Evolutionary conservation across 2,113 vertebrate genomes (phyloP).

Genomic region (Mola mola): DNA sequence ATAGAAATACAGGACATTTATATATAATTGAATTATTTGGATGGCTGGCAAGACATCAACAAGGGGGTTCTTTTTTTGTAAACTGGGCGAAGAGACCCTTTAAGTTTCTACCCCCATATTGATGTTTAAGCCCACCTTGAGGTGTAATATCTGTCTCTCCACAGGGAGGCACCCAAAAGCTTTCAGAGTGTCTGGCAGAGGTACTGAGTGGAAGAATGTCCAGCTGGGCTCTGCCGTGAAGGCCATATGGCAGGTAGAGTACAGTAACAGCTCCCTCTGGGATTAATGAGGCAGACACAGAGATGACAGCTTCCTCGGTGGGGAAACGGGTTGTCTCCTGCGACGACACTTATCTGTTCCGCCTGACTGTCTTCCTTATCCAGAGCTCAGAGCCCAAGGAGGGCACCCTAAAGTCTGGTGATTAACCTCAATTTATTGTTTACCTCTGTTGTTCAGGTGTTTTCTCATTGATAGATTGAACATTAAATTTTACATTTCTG

Average conservation of each 20-base stretch:
- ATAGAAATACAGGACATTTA: too few relatives aligned
- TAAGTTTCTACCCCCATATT: not conserved
- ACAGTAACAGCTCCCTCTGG: conserved; percentile 71
- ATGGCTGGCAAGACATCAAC: too few relatives aligned
- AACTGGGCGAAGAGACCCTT: conserved; percentile 5
- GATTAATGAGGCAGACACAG: conserved; percentile 62
- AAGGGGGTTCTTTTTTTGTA: not conserved
- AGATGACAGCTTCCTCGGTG: conserved; percentile 68
- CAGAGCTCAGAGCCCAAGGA: conserved; percentile 35
- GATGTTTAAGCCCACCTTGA: conserved; percentile 17
- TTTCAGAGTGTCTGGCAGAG: conserved; percentile 77
- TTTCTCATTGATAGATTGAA: too few relatives aligned
- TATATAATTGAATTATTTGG: too few relatives aligned
- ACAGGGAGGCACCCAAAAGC: conserved; percentile 83
- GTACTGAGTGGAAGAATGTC: conserved; percentile 72
- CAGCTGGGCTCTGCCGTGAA: conserved; percentile 75
- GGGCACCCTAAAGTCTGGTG: not conserved
- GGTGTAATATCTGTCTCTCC: conserved; percentile 62
- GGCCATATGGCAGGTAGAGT: conserved; percentile 81
- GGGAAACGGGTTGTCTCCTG: conserved; percentile 58
- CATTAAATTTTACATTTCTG: too few relatives aligned
- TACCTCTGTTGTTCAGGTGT: not conserved
- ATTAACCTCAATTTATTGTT: not conserved
- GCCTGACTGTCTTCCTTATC: conserved; percentile 41
- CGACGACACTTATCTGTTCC: conserved; percentile 52